A percentile compares a stretch with the other conserved stretches of the same genome.
Conservation (phyloP, 2,797 vertebrate species). For the Synaphobranchus kaupii region DNA sequence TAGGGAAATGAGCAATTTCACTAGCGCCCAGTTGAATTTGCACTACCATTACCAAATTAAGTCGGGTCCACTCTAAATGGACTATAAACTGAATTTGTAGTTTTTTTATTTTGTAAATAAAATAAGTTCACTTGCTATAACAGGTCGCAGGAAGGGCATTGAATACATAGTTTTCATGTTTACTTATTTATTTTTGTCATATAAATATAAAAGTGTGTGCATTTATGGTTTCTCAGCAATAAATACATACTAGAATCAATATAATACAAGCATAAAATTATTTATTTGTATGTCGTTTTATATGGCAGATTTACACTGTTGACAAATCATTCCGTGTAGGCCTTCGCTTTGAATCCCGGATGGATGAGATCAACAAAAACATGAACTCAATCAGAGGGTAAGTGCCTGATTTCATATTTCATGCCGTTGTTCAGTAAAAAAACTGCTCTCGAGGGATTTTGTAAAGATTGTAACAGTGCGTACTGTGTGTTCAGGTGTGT, state of each 20-base stretch:
- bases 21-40: background rate
- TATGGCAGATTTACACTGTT: constrained; percentile 81
- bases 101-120: background rate
- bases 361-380: constrained; percentile 61
- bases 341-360: constrained; percentile 68
- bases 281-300: constrained; percentile 20
- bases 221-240: too few species aligned
- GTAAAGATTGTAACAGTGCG: too few species aligned
- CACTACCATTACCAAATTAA: background rate
- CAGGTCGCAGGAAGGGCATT: background rate
- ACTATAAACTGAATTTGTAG: background rate
- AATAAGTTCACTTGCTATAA: background rate
- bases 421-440: too few species aligned
- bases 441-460: too few species aligned
- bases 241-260: background rate
- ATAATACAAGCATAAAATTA: background rate
- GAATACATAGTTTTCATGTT: background rate
- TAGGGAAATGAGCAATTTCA: too few species aligned
- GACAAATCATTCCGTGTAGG: constrained; percentile 73
- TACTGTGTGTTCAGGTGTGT: too few species aligned
- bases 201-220: background rate
- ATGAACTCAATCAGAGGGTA: constrained; percentile 62
- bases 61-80: background rate
- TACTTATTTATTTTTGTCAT: background rate
- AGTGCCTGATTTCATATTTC: background rate